Conservation (phyloP, 2,113 vertebrate species). For the Cathartes aura region DNA sequence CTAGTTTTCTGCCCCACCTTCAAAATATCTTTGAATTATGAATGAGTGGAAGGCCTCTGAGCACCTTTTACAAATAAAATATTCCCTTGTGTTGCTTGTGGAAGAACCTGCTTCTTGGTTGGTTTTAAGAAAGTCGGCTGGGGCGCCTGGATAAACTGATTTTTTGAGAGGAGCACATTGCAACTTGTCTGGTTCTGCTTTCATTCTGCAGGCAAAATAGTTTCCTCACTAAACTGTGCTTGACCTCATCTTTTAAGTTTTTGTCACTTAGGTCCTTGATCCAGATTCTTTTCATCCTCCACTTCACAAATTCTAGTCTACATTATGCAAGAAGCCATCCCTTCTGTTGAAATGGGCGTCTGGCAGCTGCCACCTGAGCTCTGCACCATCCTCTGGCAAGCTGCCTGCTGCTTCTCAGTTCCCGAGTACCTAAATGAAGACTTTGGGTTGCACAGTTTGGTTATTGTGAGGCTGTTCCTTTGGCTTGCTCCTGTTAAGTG, state of each 20-base stretch:
- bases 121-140: neutral
- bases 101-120: constrained; percentile 37
- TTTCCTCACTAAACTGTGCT: constrained; percentile 3
- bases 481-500: neutral
- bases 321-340: neutral
- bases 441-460: neutral
- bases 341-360: neutral
- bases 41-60: constrained; percentile 4
- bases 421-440: neutral
- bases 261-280: neutral
- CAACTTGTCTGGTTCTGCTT: constrained; percentile 59
- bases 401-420: neutral
- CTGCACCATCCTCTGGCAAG: neutral
- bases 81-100: constrained; percentile 12
- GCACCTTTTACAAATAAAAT: constrained; percentile 19
- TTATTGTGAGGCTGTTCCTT: neutral
- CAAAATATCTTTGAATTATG: constrained; percentile 15
- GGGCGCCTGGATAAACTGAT: constrained; percentile 23
- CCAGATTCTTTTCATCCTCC: neutral
- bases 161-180: constrained; percentile 3
- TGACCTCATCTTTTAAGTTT: neutral
- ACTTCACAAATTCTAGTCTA: neutral
- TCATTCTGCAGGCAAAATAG: constrained; percentile 32
- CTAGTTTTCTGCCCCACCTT: constrained; percentile 30
- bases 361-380: neutral